A percentile compares a stretch with the other conserved stretches of the same genome.
These are phyloP conservation scores for Linhomoeus sp. DNA, from an alignment of 2,888 invertebrate genomes.

Conservation along the genomic window DNA sequence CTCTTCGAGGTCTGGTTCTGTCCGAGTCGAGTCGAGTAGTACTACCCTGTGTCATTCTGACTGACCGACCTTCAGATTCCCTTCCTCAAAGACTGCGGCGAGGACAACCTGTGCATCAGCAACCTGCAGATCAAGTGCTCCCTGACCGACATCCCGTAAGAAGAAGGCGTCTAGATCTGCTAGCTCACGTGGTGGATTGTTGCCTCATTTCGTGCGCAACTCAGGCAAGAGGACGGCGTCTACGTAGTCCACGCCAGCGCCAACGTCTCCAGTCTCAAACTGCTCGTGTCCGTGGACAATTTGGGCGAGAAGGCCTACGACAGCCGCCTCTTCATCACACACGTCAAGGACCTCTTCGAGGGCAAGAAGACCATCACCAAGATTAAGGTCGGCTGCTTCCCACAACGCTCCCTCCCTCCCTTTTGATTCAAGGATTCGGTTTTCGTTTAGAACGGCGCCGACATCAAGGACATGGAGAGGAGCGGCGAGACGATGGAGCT, in stretches of 20 bases:
- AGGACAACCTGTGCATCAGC: constrained; percentile 30
- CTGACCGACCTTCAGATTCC: constrained; percentile 15
- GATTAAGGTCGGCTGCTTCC: no score
- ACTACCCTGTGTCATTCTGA: no score
- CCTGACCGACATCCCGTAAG: constrained; percentile 1
- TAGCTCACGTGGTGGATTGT: no score
- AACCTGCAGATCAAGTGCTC: constrained; percentile 20
- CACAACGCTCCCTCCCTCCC: no score
- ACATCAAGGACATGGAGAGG: no score
- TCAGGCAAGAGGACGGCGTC: constrained; percentile 5
- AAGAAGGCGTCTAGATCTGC: no score
- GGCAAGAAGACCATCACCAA: no score
- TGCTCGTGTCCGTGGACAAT: constrained; percentile 30
- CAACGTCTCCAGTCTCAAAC: constrained; percentile 21
- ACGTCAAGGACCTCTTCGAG: constrained; percentile 9
- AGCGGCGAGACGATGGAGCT: no score
- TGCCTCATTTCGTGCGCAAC: not conserved
- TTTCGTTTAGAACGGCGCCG: no score
- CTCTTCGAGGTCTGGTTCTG: constrained; percentile 10
- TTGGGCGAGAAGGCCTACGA: constrained; percentile 27
- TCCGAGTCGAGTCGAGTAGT: no score
- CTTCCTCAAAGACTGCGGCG: constrained; percentile 33
- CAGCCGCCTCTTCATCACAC: constrained; percentile 17
- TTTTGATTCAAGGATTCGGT: no score
- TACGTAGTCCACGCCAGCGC: constrained; percentile 13